phyloP scores from a whole-genome alignment of 2,797 vertebrate species.

The Mionectes olivaceus region DNA sequence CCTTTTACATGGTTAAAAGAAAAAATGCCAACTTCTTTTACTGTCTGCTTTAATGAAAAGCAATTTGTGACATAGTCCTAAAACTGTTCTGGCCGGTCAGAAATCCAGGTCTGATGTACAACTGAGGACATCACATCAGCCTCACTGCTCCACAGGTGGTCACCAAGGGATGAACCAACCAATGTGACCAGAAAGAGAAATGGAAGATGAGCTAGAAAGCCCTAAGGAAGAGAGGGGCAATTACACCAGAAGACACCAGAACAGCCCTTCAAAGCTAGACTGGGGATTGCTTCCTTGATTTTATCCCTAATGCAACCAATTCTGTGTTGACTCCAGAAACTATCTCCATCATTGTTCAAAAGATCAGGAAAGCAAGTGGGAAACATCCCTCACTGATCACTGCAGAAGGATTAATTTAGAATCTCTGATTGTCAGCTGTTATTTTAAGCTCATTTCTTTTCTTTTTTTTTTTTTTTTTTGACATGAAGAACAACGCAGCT shows the following conservation, averaged over 20 bases:
- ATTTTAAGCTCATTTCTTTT: background rate
- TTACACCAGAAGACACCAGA: background rate
- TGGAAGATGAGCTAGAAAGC: background rate
- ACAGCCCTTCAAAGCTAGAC: background rate
- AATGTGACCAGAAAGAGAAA: background rate
- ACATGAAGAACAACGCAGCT: constrained; percentile 7
- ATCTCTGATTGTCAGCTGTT: constrained; percentile 17
- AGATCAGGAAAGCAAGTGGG: background rate
- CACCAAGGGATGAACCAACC: background rate
- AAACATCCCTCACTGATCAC: background rate
- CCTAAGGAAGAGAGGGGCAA: background rate
- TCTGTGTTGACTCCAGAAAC: background rate
- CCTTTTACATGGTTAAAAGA: background rate
- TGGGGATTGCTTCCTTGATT: background rate
- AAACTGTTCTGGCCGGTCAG: background rate
- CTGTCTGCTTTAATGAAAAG: background rate
- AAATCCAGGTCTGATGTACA: background rate
- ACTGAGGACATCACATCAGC: background rate
- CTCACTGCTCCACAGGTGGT: background rate
- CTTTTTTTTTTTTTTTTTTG: background rate
- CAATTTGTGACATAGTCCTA: background rate
- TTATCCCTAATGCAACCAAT: background rate
- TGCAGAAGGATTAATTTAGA: constrained; percentile 22
- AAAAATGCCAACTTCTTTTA: background rate
- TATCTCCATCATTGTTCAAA: background rate